Base-by-base conservation (phyloP, 2,797 vertebrate species). In the Cirrhinus mrigala region DNA sequence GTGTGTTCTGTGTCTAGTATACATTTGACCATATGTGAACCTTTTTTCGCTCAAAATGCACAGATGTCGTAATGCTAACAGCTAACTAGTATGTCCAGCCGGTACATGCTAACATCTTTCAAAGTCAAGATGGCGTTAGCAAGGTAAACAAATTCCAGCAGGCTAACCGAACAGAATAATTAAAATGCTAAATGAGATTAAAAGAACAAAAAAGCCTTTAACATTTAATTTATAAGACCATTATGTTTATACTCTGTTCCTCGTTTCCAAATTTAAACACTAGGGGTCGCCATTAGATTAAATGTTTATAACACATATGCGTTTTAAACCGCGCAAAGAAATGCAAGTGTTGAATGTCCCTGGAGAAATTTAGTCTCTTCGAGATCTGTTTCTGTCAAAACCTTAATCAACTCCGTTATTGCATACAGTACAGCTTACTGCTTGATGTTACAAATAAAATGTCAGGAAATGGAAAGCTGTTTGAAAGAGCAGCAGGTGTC, bases 241-340 rank as follows among this genome's bases (percentile, higher is more conserved):
- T 48, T 29, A 4, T 11, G 40, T 69, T 44, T 12, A n/a, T 40
- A 40, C 52, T 4, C 5, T 15, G 0, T 58, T 62, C 18, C 20
- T 29, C 24, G 10, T 3, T 73, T 82, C 18, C 12, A 3, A 3
- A 6, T 54, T 3, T 44, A 24, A 83, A 83, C 82, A 29, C 71
- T 44, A 76, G 73, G 50, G 29, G 82, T 15, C 82, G 15, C 60
- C 6, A 54, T 54, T 54, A 8, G 20, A 52, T 83, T 10, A 64
- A 74, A 29, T 58, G 16, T 40, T 37, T 37, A 37, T 37, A 37
- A 37, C 27, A 29, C 8, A 8, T 46, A 1, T 1, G 9, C 44
- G 44, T 69, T 69, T 54, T 37, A 69, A 54, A 24, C 8, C 15
- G 11, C 1, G 22, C 12, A 60, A 58, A 8, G 14, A 40, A 40